Base-by-base conservation (phyloP, 1,140 invertebrate genomes). In the Musca domestica region DNA sequence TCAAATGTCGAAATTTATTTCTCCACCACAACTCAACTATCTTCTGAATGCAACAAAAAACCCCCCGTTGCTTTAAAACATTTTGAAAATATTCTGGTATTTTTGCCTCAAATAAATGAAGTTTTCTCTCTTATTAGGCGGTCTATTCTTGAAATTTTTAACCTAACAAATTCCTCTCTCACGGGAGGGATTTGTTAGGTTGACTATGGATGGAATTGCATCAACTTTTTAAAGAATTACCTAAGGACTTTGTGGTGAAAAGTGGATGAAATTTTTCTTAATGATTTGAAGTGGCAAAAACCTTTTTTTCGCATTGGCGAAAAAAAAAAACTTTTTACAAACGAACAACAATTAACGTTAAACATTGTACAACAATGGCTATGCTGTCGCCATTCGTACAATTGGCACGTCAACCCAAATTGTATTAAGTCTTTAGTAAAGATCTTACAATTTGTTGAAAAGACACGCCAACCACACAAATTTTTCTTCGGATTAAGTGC, bases 291-390 rank as follows among this genome's bases (percentile, higher is more conserved):
- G 19, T 41, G 9, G 20, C 56, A 61, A 61, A 58, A 61, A 61
- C 27, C 56, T 34, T 34, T 56, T 58, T 56, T 56, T 30, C 27
- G 27, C 27, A 30, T 30, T 30, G 27, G 27, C 27, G 27, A 30
- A 30, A 4, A 30, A 19, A 41, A 61, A 34, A 41, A 0, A n/a
- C 14, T 2, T 20, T 41, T 20, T 19, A 34, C 17, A 61, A 58
- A 22, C 6, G 2, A 61, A 12, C n/a, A 41, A 41, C 12, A 10
- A 9, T 41, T 41, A 41, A 10, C 14, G 0, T 20, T 3, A 14
- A 10, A 54, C 41, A 34, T 30, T 64, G 67, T 64, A 56, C 67
- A 52, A 54, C 61, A 48, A 68, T 64, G 67, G 67, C 67, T 68
- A 63, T 1, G 27, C 22, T 10, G n/a, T 25, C 67, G 67, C 67